Conservation (phyloP, 2,888 invertebrate species). For the Pristionchus arcanus region DNA sequence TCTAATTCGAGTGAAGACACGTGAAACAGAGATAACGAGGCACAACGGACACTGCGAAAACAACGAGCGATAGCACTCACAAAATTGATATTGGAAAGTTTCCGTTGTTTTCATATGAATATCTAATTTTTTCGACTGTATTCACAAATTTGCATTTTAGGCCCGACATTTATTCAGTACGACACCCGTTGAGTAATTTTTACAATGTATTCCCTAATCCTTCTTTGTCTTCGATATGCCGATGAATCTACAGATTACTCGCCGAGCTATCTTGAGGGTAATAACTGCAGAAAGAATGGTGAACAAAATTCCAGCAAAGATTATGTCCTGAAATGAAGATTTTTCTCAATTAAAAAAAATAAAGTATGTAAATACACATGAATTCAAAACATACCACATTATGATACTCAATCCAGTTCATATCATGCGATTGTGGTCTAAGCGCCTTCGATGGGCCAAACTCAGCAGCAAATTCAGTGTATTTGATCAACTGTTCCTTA, state of each 20-base stretch:
- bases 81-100: no score
- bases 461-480: slow-evolving; percentile 61
- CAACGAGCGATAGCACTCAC: neutral
- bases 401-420: slow-evolving; percentile 49
- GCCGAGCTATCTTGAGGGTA: neutral
- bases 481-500: slow-evolving; percentile 57
- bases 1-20: no score
- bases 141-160: no score
- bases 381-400: neutral
- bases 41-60: neutral
- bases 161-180: neutral
- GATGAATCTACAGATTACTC: neutral
- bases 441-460: slow-evolving; percentile 54
- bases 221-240: neutral
- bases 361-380: neutral
- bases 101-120: no score
- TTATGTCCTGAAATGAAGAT: slow-evolving; percentile 7
- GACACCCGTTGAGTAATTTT: neutral
- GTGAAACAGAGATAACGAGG: no score
- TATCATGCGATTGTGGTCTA: slow-evolving; percentile 30
- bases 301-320: neutral
- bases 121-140: no score
- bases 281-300: neutral
- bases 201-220: neutral
- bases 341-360: no score